These are phyloP conservation scores for Autographa pulchrina DNA, from an alignment of 2,888 invertebrate genomes.

Conservation along the genomic window DNA sequence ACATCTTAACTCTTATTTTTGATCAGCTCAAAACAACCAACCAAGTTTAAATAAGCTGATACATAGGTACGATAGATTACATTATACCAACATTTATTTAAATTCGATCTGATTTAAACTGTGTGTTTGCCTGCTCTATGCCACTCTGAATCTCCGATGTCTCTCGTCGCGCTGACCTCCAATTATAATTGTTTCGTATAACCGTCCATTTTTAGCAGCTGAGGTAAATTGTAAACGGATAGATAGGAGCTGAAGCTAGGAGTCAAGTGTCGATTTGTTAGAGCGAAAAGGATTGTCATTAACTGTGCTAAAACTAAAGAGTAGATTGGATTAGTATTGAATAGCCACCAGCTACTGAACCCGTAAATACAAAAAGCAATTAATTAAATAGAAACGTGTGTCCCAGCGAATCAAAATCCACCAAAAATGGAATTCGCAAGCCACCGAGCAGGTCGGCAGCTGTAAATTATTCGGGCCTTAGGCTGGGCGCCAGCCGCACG, in stretches of 20 bases:
- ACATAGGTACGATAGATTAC: too few species aligned
- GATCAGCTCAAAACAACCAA: too few species aligned
- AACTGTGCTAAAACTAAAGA: slow-evolving; percentile 19
- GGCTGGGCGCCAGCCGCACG: slow-evolving; percentile 5
- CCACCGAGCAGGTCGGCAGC: slow-evolving; percentile 1
- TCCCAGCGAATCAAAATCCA: slow-evolving; percentile 6
- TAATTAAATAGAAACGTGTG: not conserved
- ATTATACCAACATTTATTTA: too few species aligned
- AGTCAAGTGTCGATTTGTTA: slow-evolving; percentile 29
- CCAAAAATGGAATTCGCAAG: slow-evolving; percentile 3
- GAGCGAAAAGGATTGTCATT: slow-evolving; percentile 20
- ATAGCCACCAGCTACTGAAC: not conserved
- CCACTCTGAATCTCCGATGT: slow-evolving; percentile 29
- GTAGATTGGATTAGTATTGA: slow-evolving; percentile 9
- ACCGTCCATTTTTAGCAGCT: slow-evolving; percentile 40
- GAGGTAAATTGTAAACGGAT: slow-evolving; percentile 47
- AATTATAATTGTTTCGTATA: slow-evolving; percentile 48
- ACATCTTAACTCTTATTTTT: too few species aligned
- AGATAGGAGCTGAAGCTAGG: slow-evolving; percentile 17
- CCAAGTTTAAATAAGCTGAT: too few species aligned
- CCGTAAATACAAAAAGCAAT: not conserved
- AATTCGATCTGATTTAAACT: too few species aligned
- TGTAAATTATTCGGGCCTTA: slow-evolving; percentile 6
- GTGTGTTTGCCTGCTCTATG: not conserved
- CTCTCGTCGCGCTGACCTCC: slow-evolving; percentile 49